phyloP scores from a whole-genome alignment of 2,113 vertebrate genomes.

The Otus sunia region DNA sequence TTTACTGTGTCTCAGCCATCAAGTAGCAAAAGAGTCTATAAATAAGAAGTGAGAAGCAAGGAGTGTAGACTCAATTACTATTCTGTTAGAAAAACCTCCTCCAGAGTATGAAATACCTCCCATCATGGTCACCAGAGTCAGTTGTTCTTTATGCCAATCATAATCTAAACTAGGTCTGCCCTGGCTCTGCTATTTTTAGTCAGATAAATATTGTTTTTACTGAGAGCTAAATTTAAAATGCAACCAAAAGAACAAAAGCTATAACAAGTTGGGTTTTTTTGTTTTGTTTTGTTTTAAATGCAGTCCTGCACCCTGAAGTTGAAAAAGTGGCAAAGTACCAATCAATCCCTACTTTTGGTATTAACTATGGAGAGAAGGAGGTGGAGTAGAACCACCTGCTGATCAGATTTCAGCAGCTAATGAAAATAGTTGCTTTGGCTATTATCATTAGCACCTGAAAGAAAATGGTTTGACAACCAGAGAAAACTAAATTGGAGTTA shows the following conservation, averaged over 20 bases:
- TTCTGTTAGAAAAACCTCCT: neutral
- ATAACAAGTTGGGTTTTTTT: neutral
- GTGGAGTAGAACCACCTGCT: neutral
- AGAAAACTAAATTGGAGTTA: neutral
- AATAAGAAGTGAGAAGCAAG: neutral
- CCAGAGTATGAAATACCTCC: neutral
- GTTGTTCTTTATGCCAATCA: neutral
- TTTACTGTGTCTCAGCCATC: neutral
- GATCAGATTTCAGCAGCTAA: neutral
- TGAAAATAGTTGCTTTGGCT: neutral
- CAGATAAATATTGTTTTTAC: neutral
- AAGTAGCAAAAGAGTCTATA: neutral
- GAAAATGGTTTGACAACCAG: neutral
- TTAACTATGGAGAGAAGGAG: neutral
- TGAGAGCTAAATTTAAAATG: neutral
- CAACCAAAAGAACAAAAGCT: neutral
- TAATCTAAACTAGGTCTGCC: neutral
- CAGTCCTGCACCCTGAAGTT: neutral
- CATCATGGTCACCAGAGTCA: neutral
- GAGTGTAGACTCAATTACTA: neutral
- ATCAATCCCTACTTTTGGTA: neutral
- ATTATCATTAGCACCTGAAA: neutral
- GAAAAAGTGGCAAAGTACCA: neutral
- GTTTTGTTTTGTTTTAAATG: neutral
- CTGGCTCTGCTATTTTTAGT: neutral